phyloP scores from a whole-genome alignment of 2,113 vertebrate species.

The Haemorhous mexicanus region DNA sequence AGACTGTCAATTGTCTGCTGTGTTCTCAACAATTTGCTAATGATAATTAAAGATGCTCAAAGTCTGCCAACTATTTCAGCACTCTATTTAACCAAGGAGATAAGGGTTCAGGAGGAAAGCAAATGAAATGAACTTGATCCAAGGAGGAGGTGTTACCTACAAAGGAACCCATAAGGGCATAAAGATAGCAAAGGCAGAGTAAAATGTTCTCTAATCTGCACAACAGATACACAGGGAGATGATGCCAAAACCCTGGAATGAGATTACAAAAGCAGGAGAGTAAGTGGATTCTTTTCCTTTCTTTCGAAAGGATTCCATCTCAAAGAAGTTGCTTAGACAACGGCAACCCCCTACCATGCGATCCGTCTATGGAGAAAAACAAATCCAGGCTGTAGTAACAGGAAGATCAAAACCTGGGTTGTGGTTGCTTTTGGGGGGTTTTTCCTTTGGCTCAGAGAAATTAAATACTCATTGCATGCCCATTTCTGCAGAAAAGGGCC shows the following conservation, averaged over 20 bases:
- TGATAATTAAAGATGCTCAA: constrained; percentile 56
- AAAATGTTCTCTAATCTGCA: background rate
- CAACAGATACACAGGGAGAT: background rate
- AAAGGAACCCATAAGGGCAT: background rate
- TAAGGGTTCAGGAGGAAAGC: background rate
- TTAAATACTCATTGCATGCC: background rate
- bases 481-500: background rate
- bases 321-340: constrained; percentile 42
- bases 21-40: constrained; percentile 55
- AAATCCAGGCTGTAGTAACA: background rate
- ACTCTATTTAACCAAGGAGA: constrained; percentile 18
- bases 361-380: background rate
- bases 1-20: constrained; percentile 23
- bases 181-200: constrained; percentile 8
- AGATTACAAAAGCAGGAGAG: constrained; percentile 15
- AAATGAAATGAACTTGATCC: background rate
- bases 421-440: background rate
- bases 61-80: constrained; percentile 52
- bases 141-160: background rate
- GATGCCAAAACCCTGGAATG: constrained; percentile 28
- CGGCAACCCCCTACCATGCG: background rate
- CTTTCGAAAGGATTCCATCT: constrained; percentile 24
- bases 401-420: background rate
- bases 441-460: background rate
- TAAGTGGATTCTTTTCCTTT: background rate